Conservation (phyloP, 2,888 invertebrate genomes). For the Acleris literana region DNA sequence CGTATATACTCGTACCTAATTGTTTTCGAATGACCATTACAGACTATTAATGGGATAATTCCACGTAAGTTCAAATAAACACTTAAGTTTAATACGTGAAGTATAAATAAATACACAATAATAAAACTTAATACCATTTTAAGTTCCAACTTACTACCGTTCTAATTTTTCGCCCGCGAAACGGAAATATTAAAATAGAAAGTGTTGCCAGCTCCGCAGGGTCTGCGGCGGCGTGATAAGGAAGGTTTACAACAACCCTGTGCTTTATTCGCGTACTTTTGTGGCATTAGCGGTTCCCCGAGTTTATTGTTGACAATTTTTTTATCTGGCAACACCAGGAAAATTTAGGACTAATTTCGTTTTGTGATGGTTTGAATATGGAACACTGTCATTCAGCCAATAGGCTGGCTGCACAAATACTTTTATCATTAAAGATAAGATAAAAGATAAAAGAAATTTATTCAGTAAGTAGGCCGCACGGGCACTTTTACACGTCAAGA, state of each 20-base stretch:
- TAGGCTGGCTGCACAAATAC: not conserved
- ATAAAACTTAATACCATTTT: not conserved
- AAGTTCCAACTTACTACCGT: not conserved
- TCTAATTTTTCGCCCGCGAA: conserved; percentile 6
- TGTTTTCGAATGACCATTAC: too few relatives aligned
- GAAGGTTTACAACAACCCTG: conserved; percentile 57
- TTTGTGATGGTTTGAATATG: conserved; percentile 31
- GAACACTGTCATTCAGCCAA: not conserved
- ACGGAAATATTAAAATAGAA: conserved; percentile 29
- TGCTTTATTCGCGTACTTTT: conserved; percentile 35
- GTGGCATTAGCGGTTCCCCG: conserved; percentile 29
- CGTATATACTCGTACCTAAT: too few relatives aligned
- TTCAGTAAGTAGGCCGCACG: too few relatives aligned
- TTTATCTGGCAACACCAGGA: conserved; percentile 47
- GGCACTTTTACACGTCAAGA: too few relatives aligned
- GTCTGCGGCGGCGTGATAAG: conserved; percentile 65
- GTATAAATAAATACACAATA: too few relatives aligned
- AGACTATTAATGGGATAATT: too few relatives aligned
- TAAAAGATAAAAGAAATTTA: too few relatives aligned
- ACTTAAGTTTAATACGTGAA: too few relatives aligned
- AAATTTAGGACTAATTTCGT: conserved; percentile 40
- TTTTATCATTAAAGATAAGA: too few relatives aligned
- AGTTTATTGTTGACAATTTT: conserved; percentile 46
- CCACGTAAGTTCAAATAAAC: too few relatives aligned
- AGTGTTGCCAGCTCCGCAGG: conserved; percentile 49